Percentiles rank a stretch among this genome's conserved stretches.
These are phyloP conservation scores for Ondatra zibethicus DNA, from an alignment of 2,113 vertebrate species.

Conservation along the genomic window DNA sequence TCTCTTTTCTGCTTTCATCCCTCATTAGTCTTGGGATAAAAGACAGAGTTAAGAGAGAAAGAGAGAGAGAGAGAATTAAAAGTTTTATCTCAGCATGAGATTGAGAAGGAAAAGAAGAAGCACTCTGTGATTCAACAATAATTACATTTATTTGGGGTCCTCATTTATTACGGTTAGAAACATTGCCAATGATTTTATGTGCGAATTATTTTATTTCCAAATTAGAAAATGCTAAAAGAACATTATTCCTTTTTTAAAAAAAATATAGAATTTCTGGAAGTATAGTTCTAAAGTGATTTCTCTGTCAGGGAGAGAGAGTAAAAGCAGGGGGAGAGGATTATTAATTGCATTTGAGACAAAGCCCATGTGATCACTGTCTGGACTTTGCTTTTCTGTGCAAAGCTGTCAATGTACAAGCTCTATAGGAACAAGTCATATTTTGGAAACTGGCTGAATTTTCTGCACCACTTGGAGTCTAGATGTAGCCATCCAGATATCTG, in stretches of 20 bases:
- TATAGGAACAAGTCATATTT: background rate
- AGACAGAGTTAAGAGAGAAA: background rate
- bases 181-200: constrained; percentile 75
- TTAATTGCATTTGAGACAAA: constrained; percentile 31
- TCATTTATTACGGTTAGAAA: constrained; percentile 61
- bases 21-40: constrained; percentile 75
- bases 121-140: constrained; percentile 77
- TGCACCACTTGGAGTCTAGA: background rate
- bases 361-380: background rate
- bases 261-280: constrained; percentile 52
- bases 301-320: too few species aligned
- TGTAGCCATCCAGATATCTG: background rate
- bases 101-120: constrained; percentile 56
- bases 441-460: background rate
- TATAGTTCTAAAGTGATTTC: constrained; percentile 3
- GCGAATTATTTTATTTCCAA: constrained; percentile 72
- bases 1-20: constrained; percentile 74
- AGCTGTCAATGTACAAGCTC: background rate
- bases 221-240: constrained; percentile 73
- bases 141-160: constrained; percentile 69
- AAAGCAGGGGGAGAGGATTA: background rate
- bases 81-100: constrained; percentile 76
- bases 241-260: constrained; percentile 59
- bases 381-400: constrained; percentile 14
- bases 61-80: constrained; percentile 74